Evolutionary conservation across 2,888 invertebrate species (phyloP).

Genomic region (Leptarthrus brevirostris): DNA sequence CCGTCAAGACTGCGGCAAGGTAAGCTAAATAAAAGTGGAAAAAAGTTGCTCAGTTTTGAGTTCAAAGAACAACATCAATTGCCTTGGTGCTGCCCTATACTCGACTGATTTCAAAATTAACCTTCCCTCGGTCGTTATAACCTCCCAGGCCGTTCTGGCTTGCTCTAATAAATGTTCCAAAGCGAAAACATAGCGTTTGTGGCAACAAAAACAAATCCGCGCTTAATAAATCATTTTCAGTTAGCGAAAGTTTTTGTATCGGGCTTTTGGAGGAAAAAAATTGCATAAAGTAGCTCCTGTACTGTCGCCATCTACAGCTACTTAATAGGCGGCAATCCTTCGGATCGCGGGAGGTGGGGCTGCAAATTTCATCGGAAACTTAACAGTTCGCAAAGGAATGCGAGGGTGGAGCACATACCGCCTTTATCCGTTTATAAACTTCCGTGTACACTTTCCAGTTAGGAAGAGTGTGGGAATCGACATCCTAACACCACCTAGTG

Average conservation of each 20-base stretch:
- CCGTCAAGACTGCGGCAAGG: background rate
- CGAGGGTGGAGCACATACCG: background rate
- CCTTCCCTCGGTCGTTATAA: background rate
- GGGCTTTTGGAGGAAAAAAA: background rate
- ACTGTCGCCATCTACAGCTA: background rate
- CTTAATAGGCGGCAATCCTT: background rate
- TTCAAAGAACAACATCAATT: background rate
- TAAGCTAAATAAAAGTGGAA: background rate
- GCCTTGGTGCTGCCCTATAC: background rate
- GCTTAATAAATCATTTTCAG: conserved; percentile 36
- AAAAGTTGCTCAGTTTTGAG: background rate
- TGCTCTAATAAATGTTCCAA: conserved; percentile 39
- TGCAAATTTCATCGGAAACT: conserved; percentile 17
- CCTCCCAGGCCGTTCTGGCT: background rate
- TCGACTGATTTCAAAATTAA: background rate
- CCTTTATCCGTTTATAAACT: background rate
- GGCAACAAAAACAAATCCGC: conserved; percentile 18
- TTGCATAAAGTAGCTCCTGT: background rate
- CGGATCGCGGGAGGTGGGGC: background rate
- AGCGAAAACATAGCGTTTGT: conserved; percentile 6
- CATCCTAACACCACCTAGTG: background rate
- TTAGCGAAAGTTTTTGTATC: conserved; percentile 30
- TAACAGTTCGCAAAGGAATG: background rate
- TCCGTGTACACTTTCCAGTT: conserved; percentile 4
- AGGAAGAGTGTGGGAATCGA: background rate